A percentile compares a stretch with the other conserved stretches of the same genome.
Conservation (phyloP, 2,888 invertebrate genomes). For the Anthrax anthrax region DNA sequence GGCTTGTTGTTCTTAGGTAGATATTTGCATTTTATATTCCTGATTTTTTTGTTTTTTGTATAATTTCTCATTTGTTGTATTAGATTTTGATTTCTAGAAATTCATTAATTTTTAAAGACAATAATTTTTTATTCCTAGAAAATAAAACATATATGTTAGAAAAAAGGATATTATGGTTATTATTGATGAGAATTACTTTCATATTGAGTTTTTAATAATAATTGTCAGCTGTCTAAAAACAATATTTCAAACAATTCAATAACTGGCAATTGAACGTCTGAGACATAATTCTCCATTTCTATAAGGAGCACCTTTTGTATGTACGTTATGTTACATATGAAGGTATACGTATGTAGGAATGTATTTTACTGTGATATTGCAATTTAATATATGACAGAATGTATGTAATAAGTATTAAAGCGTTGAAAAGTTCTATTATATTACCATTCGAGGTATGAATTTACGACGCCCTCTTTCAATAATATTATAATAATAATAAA, state of each 20-base stretch:
- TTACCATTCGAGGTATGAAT: conserved; percentile 1
- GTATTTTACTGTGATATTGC: not conserved
- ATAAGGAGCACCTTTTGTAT: no score
- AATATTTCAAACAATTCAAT: not conserved
- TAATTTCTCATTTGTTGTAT: no score
- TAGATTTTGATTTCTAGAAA: no score
- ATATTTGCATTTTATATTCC: no score
- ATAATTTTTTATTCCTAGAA: no score
- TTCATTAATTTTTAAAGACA: no score
- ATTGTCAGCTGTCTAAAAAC: not conserved
- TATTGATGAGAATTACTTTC: no score
- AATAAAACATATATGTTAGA: no score
- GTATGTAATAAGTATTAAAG: not conserved
- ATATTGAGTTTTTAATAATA: not conserved
- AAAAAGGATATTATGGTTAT: no score
- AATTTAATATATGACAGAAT: no score
- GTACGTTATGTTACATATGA: not conserved
- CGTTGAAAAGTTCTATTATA: conserved; percentile 4
- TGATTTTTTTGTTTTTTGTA: no score
- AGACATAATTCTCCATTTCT: not conserved
- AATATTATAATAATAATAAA: not conserved
- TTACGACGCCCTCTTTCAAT: not conserved
- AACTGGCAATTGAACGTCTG: not conserved
- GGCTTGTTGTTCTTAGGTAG: no score
- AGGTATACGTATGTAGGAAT: not conserved